phyloP scores from a whole-genome alignment of 2,888 invertebrate species.

The Rhamnusium bicolor region DNA sequence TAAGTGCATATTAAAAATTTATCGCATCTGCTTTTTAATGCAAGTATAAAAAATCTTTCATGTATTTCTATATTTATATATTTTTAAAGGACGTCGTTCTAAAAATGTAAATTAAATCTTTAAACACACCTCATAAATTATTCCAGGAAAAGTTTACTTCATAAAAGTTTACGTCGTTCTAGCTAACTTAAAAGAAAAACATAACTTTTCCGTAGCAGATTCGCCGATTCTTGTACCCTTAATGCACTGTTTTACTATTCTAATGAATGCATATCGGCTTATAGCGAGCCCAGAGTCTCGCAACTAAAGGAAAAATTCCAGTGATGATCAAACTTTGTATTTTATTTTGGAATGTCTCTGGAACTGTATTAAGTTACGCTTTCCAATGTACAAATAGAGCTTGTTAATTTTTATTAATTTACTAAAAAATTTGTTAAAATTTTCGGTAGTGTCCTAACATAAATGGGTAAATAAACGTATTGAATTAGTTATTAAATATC shows the following conservation, averaged over 20 bases:
- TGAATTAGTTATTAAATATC: no score
- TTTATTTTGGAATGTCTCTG: neutral
- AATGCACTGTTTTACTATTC: conserved; percentile 68
- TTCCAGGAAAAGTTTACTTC: conserved; percentile 59
- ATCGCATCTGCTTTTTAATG: no score
- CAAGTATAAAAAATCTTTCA: neutral
- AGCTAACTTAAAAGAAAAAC: conserved; percentile 66
- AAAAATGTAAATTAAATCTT: conserved; percentile 63
- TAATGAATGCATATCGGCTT: conserved; percentile 69
- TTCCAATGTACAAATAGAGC: no score
- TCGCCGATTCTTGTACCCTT: conserved; percentile 63
- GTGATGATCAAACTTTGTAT: conserved; percentile 36
- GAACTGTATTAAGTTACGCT: neutral
- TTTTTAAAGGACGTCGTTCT: conserved; percentile 46
- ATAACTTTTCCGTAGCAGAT: conserved; percentile 63
- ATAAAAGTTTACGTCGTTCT: conserved; percentile 65
- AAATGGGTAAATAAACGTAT: no score
- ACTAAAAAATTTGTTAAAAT: no score
- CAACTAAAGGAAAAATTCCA: conserved; percentile 38
- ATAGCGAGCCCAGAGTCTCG: conserved; percentile 51
- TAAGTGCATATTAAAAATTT: no score
- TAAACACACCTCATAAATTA: conserved; percentile 64
- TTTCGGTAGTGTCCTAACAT: no score
- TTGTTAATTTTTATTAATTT: no score
- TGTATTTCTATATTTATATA: conserved; percentile 44